Evolutionary conservation across 2,113 vertebrate genomes (phyloP).

Genomic region (Catharus fuscescens): DNA sequence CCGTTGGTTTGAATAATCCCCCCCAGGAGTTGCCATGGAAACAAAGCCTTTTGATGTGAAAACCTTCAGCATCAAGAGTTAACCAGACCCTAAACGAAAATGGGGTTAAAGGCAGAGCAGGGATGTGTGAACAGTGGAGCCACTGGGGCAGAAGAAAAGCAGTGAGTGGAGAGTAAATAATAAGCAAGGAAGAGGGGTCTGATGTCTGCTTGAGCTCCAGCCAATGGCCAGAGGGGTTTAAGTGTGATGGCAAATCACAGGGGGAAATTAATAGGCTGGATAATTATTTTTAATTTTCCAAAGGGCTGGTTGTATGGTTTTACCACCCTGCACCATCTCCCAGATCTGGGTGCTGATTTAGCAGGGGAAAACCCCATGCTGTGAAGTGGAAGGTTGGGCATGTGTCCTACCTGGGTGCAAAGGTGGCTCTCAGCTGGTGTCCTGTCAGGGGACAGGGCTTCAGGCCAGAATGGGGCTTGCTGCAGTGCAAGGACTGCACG

Average conservation of each 20-base stretch:
- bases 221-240: neutral
- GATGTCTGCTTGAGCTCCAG: neutral
- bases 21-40: constrained; percentile 34
- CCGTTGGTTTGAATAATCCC: neutral
- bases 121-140: neutral
- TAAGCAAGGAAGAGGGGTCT: neutral
- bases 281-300: neutral
- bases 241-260: neutral
- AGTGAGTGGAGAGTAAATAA: neutral
- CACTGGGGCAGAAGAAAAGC: constrained; percentile 36
- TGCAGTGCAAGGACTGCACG: accelerated
- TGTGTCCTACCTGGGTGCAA: neutral
- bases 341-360: neutral
- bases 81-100: constrained; percentile 50
- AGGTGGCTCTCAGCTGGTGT: neutral
- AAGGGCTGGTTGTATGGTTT: neutral
- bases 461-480: neutral
- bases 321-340: neutral
- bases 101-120: constrained; percentile 18
- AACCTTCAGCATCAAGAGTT: constrained; percentile 33
- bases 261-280: neutral
- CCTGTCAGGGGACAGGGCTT: neutral
- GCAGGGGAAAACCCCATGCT: neutral
- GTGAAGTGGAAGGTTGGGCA: neutral
- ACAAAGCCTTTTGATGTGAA: constrained; percentile 20